Evolutionary conservation across 2,888 invertebrate species (phyloP).

Genomic region (Antheraea assamensis): DNA sequence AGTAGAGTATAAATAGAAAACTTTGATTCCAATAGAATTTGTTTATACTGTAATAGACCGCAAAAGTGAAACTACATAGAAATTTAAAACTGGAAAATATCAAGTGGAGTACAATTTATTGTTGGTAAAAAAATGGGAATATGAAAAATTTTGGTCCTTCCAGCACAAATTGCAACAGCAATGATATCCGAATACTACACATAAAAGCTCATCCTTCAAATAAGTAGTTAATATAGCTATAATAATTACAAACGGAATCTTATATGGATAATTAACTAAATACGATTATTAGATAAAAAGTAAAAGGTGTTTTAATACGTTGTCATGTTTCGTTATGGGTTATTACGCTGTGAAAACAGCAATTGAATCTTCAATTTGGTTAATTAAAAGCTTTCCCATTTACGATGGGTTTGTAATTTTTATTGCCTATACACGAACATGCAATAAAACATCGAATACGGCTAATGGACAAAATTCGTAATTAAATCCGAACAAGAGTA

Average conservation of each 20-base stretch:
- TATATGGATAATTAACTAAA: background rate
- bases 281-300: background rate
- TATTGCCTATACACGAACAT: constrained; percentile 1
- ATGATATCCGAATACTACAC: background rate
- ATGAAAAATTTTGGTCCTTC: background rate
- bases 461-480: background rate
- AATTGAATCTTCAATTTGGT: constrained; percentile 5
- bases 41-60: background rate
- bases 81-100: background rate
- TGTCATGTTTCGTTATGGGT: background rate
- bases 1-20: background rate
- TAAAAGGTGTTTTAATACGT: background rate
- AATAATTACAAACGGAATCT: background rate
- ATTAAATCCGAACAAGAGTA: background rate
- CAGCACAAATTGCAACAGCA: background rate
- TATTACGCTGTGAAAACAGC: background rate
- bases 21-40: background rate
- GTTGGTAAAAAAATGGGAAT: background rate
- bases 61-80: background rate
- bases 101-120: background rate
- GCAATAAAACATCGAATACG: constrained; percentile 7
- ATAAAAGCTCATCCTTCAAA: background rate
- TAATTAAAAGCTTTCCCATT: constrained; percentile 9
- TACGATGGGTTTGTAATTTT: constrained; percentile 10
- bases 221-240: background rate